phyloP scores from a whole-genome alignment of 2,113 vertebrate genomes.

The Dolichotis patagonum region DNA sequence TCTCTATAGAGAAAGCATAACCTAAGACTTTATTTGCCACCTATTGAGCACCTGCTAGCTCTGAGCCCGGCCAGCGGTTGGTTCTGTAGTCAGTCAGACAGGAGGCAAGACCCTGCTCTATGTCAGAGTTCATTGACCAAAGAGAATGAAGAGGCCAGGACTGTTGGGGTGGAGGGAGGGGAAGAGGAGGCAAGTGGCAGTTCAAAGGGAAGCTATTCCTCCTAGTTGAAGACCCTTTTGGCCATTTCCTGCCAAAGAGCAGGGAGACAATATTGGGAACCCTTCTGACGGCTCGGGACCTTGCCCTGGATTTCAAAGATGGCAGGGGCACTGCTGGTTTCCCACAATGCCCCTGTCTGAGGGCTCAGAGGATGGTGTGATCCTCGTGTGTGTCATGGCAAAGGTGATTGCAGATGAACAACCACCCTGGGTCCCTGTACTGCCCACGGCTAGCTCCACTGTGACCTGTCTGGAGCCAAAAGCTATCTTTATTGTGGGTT shows the following conservation, averaged over 20 bases:
- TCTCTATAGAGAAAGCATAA: neutral
- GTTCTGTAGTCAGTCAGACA: neutral
- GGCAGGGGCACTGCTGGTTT: neutral
- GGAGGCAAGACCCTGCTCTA: neutral
- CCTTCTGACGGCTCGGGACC: neutral
- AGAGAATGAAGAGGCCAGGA: neutral
- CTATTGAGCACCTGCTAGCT: neutral
- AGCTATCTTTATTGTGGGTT: neutral
- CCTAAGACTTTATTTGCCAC: neutral
- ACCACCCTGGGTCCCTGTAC: fast-evolving
- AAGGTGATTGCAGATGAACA: neutral
- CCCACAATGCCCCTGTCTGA: neutral
- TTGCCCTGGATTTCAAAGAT: neutral
- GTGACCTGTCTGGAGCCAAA: neutral
- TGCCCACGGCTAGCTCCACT: neutral
- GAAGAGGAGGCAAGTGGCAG: neutral
- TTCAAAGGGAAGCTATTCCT: neutral
- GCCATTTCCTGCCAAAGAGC: neutral
- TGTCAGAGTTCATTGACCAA: neutral
- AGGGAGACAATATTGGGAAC: neutral
- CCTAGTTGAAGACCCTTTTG: neutral
- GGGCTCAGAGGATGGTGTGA: neutral
- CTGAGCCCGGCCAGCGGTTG: neutral
- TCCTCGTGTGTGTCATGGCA: neutral
- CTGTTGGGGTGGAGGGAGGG: neutral